phyloP scores from a whole-genome alignment of 1,140 invertebrate species.

The Drosophila pallidifrons region DNA sequence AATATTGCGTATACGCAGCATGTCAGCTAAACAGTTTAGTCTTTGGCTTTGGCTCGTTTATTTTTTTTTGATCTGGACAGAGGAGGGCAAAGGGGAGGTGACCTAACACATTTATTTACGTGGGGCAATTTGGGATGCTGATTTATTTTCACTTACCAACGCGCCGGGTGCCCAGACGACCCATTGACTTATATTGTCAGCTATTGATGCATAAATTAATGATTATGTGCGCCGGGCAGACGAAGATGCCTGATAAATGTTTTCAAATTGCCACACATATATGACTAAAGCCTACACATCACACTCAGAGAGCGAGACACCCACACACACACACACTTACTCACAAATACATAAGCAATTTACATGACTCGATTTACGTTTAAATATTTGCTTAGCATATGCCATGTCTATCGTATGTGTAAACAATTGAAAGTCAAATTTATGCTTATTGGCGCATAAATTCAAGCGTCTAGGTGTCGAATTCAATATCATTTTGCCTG shows the following conservation, averaged over 20 bases:
- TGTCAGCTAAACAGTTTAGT: slow-evolving; percentile 14
- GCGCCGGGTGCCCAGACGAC: slow-evolving; percentile 69
- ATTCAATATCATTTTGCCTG: slow-evolving; percentile 35
- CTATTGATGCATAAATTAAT: slow-evolving; percentile 83
- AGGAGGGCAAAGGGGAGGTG: background rate
- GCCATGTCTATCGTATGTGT: slow-evolving; percentile 56
- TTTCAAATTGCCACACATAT: slow-evolving; percentile 37
- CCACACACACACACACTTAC: slow-evolving; percentile 9
- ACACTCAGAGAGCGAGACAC: background rate
- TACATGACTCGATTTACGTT: slow-evolving; percentile 37
- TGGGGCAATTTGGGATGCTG: slow-evolving; percentile 69
- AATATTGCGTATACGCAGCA: slow-evolving; percentile 37
- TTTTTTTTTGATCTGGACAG: background rate
- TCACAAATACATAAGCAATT: slow-evolving; percentile 25
- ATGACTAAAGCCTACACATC: slow-evolving; percentile 13
- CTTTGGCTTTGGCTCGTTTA: background rate
- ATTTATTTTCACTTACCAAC: slow-evolving; percentile 77
- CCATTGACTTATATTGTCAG: slow-evolving; percentile 82
- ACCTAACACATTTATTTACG: slow-evolving; percentile 70
- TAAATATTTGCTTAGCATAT: slow-evolving; percentile 64
- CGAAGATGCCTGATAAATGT: slow-evolving; percentile 44
- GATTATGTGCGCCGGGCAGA: slow-evolving; percentile 60
- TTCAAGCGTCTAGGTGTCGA: slow-evolving; percentile 66
- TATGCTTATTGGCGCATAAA: slow-evolving; percentile 77
- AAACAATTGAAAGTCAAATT: slow-evolving; percentile 72